Evolutionary conservation across 2,797 vertebrate species (phyloP).

Genomic region (Cyprinodon diabolis): DNA sequence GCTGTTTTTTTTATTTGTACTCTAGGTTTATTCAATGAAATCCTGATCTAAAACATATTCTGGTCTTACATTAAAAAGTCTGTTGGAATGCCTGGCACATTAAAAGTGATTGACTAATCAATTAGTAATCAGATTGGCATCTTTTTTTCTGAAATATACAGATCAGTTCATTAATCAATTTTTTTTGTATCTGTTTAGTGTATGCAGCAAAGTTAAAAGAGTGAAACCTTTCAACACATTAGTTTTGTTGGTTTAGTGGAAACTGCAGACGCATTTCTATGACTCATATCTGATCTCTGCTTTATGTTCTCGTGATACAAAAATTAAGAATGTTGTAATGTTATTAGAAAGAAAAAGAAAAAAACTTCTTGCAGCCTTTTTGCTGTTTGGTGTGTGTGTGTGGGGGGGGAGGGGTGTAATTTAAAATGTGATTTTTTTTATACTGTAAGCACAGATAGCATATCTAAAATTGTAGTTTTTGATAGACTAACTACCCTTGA

Average conservation of each 20-base stretch:
- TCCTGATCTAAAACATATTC: constrained; percentile 41
- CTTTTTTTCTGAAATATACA: neutral
- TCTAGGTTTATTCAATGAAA: constrained; percentile 30
- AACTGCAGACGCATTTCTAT: neutral
- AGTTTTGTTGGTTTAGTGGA: neutral
- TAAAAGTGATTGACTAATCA: neutral
- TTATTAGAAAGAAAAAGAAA: neutral
- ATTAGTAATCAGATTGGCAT: neutral
- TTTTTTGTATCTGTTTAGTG: neutral
- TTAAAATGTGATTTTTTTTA: neutral
- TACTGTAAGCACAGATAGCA: neutral
- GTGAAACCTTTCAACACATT: neutral
- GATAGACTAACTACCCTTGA: neutral
- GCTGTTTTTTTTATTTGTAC: constrained; percentile 35
- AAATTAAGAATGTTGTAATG: neutral
- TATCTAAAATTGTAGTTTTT: neutral
- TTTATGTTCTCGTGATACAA: neutral
- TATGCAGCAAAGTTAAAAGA: neutral
- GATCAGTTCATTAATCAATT: neutral
- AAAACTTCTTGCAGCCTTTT: neutral
- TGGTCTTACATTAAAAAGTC: constrained; percentile 28
- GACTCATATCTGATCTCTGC: neutral
- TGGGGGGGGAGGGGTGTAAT: neutral
- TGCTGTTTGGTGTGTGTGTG: neutral
- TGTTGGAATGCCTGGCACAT: constrained; percentile 18